Percentiles rank a stretch among this genome's conserved stretches.
These are phyloP conservation scores for Labeo catla DNA, from an alignment of 2,113 vertebrate genomes.

Conservation along the genomic window DNA sequence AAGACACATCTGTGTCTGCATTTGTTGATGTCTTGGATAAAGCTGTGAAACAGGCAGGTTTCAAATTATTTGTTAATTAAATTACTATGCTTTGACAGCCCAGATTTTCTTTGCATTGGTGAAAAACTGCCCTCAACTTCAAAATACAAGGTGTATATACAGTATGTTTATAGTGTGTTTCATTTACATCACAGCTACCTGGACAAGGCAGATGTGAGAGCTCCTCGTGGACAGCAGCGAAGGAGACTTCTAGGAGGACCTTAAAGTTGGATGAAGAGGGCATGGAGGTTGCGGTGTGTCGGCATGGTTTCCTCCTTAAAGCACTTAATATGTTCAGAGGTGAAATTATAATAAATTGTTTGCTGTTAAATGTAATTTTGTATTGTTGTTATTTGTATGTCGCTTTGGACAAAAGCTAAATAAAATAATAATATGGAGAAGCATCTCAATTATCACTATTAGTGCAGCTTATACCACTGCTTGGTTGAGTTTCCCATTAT, in stretches of 20 bases:
- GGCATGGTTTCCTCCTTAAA: conserved; percentile 21
- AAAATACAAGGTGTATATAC: not conserved
- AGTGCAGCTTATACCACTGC: not conserved
- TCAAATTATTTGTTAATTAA: not conserved
- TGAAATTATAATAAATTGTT: conserved; percentile 14
- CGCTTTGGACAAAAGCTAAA: not conserved
- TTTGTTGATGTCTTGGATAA: not conserved
- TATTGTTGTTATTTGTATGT: not conserved
- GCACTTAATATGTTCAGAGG: conserved; percentile 20
- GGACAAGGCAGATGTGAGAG: conserved; percentile 4
- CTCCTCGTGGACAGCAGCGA: not conserved
- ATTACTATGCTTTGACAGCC: not conserved
- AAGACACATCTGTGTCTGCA: not conserved
- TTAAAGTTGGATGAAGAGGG: not conserved
- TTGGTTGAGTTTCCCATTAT: conserved; percentile 20
- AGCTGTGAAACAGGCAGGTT: conserved; percentile 1
- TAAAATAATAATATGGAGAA: not conserved
- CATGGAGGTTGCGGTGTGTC: conserved; percentile 2
- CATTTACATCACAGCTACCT: not conserved
- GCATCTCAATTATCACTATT: conserved; percentile 3
- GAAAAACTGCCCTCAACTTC: not conserved
- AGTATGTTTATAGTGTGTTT: not conserved
- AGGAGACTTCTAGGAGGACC: conserved; percentile 2
- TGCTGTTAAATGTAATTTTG: conserved; percentile 6
- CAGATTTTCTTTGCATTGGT: not conserved